Percentiles rank a stretch among this genome's conserved stretches.
These are phyloP conservation scores for Bhutanitis thaidina DNA, from an alignment of 2,888 invertebrate genomes.

Conservation along the genomic window DNA sequence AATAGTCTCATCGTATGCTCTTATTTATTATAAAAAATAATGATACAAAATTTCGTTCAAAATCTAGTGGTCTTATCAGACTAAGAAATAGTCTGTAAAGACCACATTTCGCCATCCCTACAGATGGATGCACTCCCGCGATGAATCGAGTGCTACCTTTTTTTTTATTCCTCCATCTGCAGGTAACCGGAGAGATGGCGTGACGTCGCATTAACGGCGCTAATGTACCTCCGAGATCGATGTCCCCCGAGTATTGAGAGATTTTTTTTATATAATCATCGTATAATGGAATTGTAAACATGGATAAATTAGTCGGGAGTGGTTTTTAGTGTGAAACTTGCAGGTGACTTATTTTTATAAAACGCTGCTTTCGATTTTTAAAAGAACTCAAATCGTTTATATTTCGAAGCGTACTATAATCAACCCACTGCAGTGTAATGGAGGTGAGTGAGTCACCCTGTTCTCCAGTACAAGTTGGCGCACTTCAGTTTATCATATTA, in stretches of 20 bases:
- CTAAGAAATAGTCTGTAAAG: background rate
- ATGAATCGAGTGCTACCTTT: conserved; percentile 23
- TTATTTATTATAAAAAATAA: no score
- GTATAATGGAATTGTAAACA: conserved; percentile 18
- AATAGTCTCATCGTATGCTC: no score
- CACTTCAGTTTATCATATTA: no score
- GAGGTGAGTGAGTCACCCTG: no score
- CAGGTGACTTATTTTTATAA: no score
- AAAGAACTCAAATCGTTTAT: no score
- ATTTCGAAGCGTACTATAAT: no score
- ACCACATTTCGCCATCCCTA: background rate
- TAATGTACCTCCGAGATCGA: conserved; percentile 24
- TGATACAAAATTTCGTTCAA: background rate
- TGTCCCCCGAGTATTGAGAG: conserved; percentile 6
- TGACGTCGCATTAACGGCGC: conserved; percentile 22
- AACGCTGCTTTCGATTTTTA: no score
- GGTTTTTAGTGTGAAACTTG: background rate
- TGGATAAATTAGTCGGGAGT: conserved; percentile 2
- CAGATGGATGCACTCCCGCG: conserved; percentile 9
- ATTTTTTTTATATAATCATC: conserved; percentile 4
- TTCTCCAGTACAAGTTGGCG: no score
- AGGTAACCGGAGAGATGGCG: conserved; percentile 26
- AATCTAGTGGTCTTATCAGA: no score
- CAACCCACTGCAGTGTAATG: no score
- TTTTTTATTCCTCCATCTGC: conserved; percentile 23